phyloP scores from a whole-genome alignment of 2,888 invertebrate species.

The Amorpha juglandis region DNA sequence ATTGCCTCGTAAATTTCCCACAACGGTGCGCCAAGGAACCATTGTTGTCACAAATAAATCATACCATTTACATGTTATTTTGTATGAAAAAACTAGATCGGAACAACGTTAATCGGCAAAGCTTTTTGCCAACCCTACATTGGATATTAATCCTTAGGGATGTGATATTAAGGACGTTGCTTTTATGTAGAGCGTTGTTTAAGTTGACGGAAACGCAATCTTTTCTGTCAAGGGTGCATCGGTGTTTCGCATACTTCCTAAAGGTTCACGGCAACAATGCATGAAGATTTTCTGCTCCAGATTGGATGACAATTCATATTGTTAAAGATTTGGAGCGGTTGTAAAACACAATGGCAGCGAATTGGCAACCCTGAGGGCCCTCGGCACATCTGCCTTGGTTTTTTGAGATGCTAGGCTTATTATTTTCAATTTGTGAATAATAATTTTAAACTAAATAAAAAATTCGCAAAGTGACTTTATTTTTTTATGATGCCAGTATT shows the following conservation, averaged over 20 bases:
- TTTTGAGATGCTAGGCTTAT: conserved; percentile 13
- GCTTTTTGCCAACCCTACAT: conserved; percentile 2
- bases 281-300: conserved; percentile 60
- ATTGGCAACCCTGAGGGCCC: conserved; percentile 31
- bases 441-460: background rate
- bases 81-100: conserved; percentile 70
- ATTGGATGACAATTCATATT: conserved; percentile 75
- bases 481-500: background rate
- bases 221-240: conserved; percentile 50
- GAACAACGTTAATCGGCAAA: conserved; percentile 38
- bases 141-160: conserved; percentile 5
- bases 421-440: conserved; percentile 19
- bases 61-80: conserved; percentile 63
- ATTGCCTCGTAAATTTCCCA: conserved; percentile 80
- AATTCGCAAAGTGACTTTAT: background rate
- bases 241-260: conserved; percentile 76
- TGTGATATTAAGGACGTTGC: background rate
- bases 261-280: conserved; percentile 60
- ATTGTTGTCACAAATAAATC: conserved; percentile 82
- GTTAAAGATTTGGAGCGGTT: conserved; percentile 46
- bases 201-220: conserved; percentile 10
- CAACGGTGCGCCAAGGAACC: conserved; percentile 59
- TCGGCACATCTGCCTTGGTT: conserved; percentile 11
- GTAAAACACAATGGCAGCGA: conserved; percentile 14
- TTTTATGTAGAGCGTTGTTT: background rate